Percentiles rank a stretch among this genome's conserved stretches.
These are phyloP conservation scores for Triplophysa siluroides DNA, from an alignment of 2,113 vertebrate species.

Conservation along the genomic window DNA sequence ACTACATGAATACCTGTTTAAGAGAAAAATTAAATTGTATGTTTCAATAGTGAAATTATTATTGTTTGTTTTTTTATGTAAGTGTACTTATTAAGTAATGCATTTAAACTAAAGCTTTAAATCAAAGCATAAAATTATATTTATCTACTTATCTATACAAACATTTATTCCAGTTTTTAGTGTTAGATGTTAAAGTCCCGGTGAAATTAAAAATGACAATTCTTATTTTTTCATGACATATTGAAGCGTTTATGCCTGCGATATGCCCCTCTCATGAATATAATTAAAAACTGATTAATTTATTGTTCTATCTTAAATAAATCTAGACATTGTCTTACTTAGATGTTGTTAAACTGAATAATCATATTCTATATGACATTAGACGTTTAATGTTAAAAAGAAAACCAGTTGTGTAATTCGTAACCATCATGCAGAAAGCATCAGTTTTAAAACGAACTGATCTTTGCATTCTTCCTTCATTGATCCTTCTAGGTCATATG, in stretches of 20 bases:
- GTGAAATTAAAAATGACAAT: too few relatives aligned
- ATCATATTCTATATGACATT: not conserved
- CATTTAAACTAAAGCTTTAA: too few relatives aligned
- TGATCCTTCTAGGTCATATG: constrained; percentile 64
- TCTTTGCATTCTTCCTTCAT: fast-evolving
- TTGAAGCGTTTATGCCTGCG: too few relatives aligned
- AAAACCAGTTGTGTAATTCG: not conserved
- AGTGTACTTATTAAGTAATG: too few relatives aligned
- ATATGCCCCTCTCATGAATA: not conserved
- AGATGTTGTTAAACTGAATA: not conserved
- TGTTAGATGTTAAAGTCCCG: too few relatives aligned
- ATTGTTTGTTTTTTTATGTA: too few relatives aligned
- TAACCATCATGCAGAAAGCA: not conserved
- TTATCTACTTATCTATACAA: too few relatives aligned
- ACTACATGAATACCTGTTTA: not conserved
- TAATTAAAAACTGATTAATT: not conserved
- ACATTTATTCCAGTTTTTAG: too few relatives aligned
- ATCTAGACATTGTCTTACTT: not conserved
- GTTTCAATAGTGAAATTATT: too few relatives aligned
- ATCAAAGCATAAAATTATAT: too few relatives aligned
- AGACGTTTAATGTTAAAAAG: not conserved
- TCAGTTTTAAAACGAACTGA: not conserved
- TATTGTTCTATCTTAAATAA: not conserved
- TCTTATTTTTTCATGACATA: too few relatives aligned
- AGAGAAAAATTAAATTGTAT: too few relatives aligned